phyloP scores from a whole-genome alignment of 2,113 vertebrate genomes.

The Gymnarchus niloticus region DNA sequence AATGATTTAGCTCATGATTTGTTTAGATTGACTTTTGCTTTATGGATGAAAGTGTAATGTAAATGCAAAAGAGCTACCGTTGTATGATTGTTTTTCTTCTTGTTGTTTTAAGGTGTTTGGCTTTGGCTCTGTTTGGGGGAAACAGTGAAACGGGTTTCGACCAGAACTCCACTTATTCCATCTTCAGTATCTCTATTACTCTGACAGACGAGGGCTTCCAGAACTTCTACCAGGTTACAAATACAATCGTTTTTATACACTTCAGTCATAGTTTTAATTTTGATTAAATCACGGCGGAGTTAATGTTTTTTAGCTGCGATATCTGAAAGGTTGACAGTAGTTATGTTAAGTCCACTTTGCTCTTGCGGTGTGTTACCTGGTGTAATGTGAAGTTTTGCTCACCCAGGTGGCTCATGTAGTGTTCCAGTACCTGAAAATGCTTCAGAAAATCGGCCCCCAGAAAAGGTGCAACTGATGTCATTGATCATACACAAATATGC shows the following conservation, averaged over 20 bases:
- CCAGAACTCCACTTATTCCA: constrained; percentile 90
- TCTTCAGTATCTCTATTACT: constrained; percentile 92
- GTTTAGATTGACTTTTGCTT: background rate
- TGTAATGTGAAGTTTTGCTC: constrained; percentile 19
- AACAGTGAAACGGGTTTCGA: constrained; percentile 95
- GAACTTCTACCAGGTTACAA: constrained; percentile 83
- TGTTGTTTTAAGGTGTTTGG: constrained; percentile 74
- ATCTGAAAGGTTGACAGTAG: background rate
- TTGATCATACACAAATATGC: background rate
- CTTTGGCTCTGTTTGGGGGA: constrained; percentile 85
- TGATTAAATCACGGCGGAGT: background rate
- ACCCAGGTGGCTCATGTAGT: constrained; percentile 81
- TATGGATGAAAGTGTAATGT: background rate
- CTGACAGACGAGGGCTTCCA: constrained; percentile 89
- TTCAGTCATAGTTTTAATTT: background rate
- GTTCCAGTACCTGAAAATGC: constrained; percentile 95
- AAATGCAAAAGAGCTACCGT: background rate
- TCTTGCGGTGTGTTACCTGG: background rate
- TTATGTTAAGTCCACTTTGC: background rate
- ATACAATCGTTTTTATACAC: background rate
- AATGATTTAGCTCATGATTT: no score
- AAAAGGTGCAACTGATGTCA: constrained; percentile 65
- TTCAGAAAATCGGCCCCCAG: constrained; percentile 81
- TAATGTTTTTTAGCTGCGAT: background rate
- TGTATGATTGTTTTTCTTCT: background rate